Base-by-base conservation (phyloP, 2,888 invertebrate species). In the Pristionchus mayeri region DNA sequence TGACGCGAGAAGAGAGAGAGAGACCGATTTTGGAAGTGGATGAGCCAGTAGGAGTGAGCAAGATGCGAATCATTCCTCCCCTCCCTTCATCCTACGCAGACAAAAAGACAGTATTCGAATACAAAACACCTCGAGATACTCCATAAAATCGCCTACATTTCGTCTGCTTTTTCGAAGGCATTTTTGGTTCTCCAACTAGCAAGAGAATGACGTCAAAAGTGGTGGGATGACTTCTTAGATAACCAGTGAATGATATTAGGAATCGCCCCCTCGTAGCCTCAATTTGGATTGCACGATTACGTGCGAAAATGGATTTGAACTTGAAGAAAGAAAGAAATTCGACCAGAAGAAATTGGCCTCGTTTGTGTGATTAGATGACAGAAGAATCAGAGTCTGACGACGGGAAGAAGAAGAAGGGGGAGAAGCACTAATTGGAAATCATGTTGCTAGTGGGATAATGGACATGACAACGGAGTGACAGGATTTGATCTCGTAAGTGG, bases 211-310 rank as follows among this genome's bases (percentile, higher is more conserved):
- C 75, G 75, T 75, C 75, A 44, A n/a, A 16, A 48, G 44, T 44
- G 24, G 75, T 44, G 75, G 75, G 48, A 75, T n/a, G 75, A 75
- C 34, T 71, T 71, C 9, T 37, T 34, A 71, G n/a, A 21, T 9
- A 34, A 75, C 44, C 48, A 75, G 34, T 44, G n/a, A n/a, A n/a
- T 40, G 57, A 24, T 13, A 75, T 44, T 40, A 9, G 37, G 44
- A 75, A 34, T 63, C 30, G 27, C 34, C 63, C 63, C 34, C 63
- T 34, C 34, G 34, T 34, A 2, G 34, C 34, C 60, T n/a, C 63
- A 21, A 60, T 30, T 63, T 63, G 63, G 63, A 63, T 34, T 63
- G 63, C 63, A 63, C 30, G 34, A 63, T 34, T 34, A 27, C 63
- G 34, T 34, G 63, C 21, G 21, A 34, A 63, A 63, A 30, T 3